phyloP scores from a whole-genome alignment of 2,797 vertebrate genomes.

The Chromis chromis region DNA sequence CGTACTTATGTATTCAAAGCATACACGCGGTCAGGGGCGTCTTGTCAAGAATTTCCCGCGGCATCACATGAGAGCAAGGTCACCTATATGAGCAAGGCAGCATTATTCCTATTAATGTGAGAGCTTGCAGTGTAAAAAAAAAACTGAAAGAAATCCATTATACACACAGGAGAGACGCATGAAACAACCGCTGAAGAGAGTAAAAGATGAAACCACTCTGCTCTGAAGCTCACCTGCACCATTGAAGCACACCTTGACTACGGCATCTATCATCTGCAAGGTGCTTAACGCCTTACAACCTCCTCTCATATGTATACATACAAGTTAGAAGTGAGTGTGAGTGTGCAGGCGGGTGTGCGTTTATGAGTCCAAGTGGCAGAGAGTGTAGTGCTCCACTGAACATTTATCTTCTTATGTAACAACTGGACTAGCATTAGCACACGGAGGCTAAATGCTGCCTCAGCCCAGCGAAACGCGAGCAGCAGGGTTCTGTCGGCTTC shows the following conservation, averaged over 20 bases:
- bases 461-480: conserved; percentile 31
- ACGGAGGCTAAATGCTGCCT: conserved; percentile 53
- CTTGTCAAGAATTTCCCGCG: conserved; percentile 31
- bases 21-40: conserved; percentile 23
- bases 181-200: conserved; percentile 4
- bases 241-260: conserved; percentile 38
- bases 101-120: conserved; percentile 17
- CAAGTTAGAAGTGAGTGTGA: conserved; percentile 23
- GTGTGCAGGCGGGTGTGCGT: conserved; percentile 9
- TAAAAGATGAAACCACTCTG: conserved; percentile 5
- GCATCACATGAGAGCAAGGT: conserved; percentile 47
- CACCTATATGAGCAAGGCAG: conserved; percentile 29
- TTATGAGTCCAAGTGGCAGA: conserved; percentile 42
- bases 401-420: conserved; percentile 83
- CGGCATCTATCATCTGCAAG: conserved; percentile 23
- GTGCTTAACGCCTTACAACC: conserved; percentile 34
- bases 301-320: conserved; percentile 22
- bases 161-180: conserved; percentile 1
- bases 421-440: conserved; percentile 66
- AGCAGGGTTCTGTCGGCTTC: conserved; percentile 9
- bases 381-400: conserved; percentile 56
- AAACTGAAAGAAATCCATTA: neutral
- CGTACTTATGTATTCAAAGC: conserved; percentile 43
- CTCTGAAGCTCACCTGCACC: conserved; percentile 17
- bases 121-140: neutral